Conservation (phyloP, 37 sponge, comb jelly and placozoan species). For the Beroe forskalii region DNA sequence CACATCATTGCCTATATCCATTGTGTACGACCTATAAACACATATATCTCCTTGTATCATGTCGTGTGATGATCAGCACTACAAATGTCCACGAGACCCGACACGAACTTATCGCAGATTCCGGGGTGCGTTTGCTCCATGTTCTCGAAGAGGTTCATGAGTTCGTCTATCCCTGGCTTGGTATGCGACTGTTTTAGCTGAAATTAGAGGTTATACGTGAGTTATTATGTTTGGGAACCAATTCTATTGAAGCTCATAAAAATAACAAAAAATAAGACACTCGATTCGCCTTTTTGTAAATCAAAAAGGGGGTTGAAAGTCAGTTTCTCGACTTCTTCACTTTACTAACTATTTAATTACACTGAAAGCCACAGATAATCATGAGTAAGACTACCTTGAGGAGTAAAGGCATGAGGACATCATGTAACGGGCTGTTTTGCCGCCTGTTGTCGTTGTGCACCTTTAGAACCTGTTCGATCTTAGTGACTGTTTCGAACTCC, state of each 20-base stretch:
- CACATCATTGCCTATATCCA: too few species aligned
- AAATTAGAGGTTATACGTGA: too few species aligned
- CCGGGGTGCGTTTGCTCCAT: slow-evolving; percentile 15
- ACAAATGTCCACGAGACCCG: slow-evolving; percentile 40
- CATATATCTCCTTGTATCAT: not conserved
- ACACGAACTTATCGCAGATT: slow-evolving; percentile 24
- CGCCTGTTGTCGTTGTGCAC: not conserved
- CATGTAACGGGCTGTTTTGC: slow-evolving; percentile 11
- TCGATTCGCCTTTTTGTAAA: too few species aligned
- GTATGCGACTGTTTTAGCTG: slow-evolving; percentile 57
- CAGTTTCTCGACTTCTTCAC: too few species aligned
- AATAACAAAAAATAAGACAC: too few species aligned
- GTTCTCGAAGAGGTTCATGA: slow-evolving; percentile 20
- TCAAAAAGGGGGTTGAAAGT: too few species aligned
- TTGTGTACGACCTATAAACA: too few species aligned
- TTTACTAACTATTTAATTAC: too few species aligned
- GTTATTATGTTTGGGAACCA: too few species aligned
- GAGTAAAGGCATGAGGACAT: slow-evolving; percentile 21
- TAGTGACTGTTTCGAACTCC: slow-evolving; percentile 60
- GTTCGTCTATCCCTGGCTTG: slow-evolving; percentile 47
- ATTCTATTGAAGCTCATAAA: too few species aligned
- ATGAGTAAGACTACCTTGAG: slow-evolving; percentile 6
- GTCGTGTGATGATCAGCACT: not conserved
- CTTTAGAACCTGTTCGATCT: not conserved
- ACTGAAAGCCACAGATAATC: too few species aligned